Base-by-base conservation (phyloP, 2,888 invertebrate species). In the Andrena chrysosceles region DNA sequence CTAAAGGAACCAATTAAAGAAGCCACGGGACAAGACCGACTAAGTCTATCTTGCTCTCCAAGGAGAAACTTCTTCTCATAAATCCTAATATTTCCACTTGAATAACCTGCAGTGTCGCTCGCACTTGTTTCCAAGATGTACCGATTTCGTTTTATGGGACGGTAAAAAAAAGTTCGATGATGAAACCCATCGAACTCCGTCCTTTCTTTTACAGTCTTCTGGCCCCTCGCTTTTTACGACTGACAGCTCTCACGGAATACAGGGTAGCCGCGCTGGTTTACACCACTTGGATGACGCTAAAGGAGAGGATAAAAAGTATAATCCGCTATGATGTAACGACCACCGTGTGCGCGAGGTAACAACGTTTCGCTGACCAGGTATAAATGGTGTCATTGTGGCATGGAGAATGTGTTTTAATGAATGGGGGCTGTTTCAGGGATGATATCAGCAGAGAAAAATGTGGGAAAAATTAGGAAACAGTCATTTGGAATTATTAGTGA, bases 201-300 rank as follows among this genome's bases (percentile, higher is more conserved):
- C 66, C 56, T 70, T 78, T 68, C 35, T 56, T 81, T 77, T 80
- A 83, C 67, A 60, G 23, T 70, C 74, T 49, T 74, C 72, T 49
- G 63, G 42, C 67, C 67, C 63, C 76, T 29, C 66, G 76, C 62
- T 56, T 84, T 87, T 88, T 89, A 88, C 83, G 86, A 89, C 76
- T 67, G 87, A 62, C 77, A 75, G 77, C 80, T 81, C 83, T 83
- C 69, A 63, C 73, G 64, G 71, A 73, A 75, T 68, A 49, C 77
- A 76, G 60, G 54, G 62, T 64, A 29, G 69, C 70, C 81, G 72
- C 68, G 60, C 63, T 71, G 68, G 64, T 85, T 83, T 86, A 82
- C 74, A 77, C 66, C 79, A 69, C 68, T 84, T 80, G 35, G 56
- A 73, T 64, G 67, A 54, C 52, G 77, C 64, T 73, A 82, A 56